Conservation (phyloP, 2,888 invertebrate species). For the Griposia aprilina region DNA sequence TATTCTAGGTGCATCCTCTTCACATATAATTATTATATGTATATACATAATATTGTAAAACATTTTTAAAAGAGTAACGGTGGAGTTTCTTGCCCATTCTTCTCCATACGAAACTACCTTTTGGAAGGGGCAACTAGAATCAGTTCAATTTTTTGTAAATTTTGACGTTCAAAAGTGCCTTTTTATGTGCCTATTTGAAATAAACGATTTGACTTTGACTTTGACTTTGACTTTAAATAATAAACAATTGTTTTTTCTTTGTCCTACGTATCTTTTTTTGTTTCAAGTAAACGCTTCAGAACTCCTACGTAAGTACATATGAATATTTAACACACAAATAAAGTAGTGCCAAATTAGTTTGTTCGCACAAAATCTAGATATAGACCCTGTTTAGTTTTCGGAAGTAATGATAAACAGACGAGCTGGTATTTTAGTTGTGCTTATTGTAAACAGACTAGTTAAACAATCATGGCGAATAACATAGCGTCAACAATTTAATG, state of each 20-base stretch:
- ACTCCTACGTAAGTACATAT: no score
- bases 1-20: no score
- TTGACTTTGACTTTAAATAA: neutral
- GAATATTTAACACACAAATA: neutral
- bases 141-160: no score
- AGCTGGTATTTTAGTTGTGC: conserved; percentile 44
- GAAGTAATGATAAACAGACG: conserved; percentile 50
- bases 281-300: neutral
- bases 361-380: conserved; percentile 28
- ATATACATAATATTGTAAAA: no score
- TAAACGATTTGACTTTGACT: no score
- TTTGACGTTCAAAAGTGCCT: no score
- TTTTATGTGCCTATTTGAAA: no score
- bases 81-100: no score
- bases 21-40: no score
- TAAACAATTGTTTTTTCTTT: neutral
- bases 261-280: neutral
- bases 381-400: conserved; percentile 37
- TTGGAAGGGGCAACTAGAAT: no score
- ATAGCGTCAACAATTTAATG: conserved; percentile 68
- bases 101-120: no score
- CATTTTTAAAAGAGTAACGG: no score
- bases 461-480: conserved; percentile 50
- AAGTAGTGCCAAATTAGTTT: conserved; percentile 39
- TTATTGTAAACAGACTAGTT: conserved; percentile 55